Percentiles rank a stretch among this genome's conserved stretches.
phyloP scores from a whole-genome alignment of 1,140 invertebrate genomes.

The Panulirus ornatus region DNA sequence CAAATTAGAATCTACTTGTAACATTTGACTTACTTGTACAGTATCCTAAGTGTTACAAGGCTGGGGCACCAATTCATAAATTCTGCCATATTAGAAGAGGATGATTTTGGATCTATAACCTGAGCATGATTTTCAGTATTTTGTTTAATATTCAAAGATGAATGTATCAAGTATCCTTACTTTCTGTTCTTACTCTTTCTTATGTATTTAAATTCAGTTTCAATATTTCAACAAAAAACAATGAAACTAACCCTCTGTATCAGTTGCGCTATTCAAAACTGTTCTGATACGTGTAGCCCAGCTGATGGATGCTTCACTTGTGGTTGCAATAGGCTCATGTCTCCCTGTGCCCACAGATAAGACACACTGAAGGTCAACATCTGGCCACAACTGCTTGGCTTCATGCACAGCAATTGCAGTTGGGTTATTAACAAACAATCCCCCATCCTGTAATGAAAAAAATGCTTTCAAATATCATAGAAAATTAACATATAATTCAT shows the following conservation, averaged over 20 bases:
- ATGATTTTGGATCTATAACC: no score
- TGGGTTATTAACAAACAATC: constrained; percentile 94
- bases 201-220: no score
- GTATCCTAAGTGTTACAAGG: no score
- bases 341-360: constrained; percentile 92
- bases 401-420: constrained; percentile 94
- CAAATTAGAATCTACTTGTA: no score
- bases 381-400: constrained; percentile 90
- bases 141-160: no score
- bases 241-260: constrained; percentile 87
- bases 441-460: constrained; percentile 84
- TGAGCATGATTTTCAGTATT: no score
- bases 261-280: constrained; percentile 93
- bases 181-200: no score
- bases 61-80: no score
- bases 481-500: constrained; percentile 5
- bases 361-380: constrained; percentile 88
- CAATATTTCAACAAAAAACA: no score
- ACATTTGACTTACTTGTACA: no score
- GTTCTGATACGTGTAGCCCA: constrained; percentile 84
- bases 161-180: no score
- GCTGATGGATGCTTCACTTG: constrained; percentile 76
- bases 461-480: background rate
- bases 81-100: no score
- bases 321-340: constrained; percentile 78